Evolutionary conservation across 2,888 invertebrate species (phyloP).

Genomic region (Portevinia maculata): DNA sequence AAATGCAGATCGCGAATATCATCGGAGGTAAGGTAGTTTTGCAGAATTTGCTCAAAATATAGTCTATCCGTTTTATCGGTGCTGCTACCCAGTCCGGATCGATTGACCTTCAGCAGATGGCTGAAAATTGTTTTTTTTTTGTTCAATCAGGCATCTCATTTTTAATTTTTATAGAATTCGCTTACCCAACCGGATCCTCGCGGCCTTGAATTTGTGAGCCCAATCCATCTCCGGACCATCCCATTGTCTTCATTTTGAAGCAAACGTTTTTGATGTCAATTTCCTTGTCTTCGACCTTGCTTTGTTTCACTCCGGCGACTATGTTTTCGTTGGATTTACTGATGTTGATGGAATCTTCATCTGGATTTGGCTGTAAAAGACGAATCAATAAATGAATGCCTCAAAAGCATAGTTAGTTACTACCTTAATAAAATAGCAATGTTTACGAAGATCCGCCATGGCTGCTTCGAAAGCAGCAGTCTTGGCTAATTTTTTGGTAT

Average conservation of each 20-base stretch:
- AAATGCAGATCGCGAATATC: conserved; percentile 85
- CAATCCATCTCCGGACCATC: conserved; percentile 89
- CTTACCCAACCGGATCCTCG: conserved; percentile 85
- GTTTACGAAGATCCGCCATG: conserved; percentile 80
- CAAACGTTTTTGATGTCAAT: conserved; percentile 81
- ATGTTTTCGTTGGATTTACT: conserved; percentile 78
- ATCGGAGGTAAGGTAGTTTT: conserved; percentile 82
- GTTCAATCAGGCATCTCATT: background rate
- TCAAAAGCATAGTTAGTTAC: background rate
- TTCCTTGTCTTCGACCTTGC: conserved; percentile 76
- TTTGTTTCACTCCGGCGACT: conserved; percentile 77
- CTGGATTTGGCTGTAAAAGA: conserved; percentile 76
- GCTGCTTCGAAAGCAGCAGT: conserved; percentile 78
- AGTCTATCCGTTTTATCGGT: conserved; percentile 76
- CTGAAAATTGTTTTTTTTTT: conserved; percentile 68
- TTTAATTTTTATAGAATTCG: background rate
- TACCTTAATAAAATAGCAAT: conserved; percentile 84
- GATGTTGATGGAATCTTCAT: conserved; percentile 79
- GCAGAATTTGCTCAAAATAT: conserved; percentile 80
- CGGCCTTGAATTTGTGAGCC: conserved; percentile 87
- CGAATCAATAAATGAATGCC: conserved; percentile 41
- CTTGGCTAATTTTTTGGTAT: conserved; percentile 79
- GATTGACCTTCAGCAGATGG: conserved; percentile 80
- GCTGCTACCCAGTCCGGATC: conserved; percentile 79
- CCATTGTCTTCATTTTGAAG: conserved; percentile 86